Evolutionary conservation across 2,888 invertebrate genomes (phyloP), one percentile per base, ranked within the genome.

Genomic region (Ochlodes sylvanus): DNA sequence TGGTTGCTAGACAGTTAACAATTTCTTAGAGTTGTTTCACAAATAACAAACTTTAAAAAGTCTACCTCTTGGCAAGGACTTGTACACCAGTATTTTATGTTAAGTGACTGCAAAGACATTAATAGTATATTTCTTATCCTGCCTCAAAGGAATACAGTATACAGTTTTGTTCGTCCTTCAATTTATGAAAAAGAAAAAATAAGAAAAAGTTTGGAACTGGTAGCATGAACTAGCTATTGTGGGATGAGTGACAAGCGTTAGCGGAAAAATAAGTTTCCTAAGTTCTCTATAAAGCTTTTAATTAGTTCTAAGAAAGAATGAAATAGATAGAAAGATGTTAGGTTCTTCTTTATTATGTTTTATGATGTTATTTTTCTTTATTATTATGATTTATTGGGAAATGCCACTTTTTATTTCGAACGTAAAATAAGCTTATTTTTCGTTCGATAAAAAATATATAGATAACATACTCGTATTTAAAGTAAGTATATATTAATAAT

Each of bases 121-220:
- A 17, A 32, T 42, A 67, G 44, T 44, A 41, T 27, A 61, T 58
- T 61, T 17, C 52, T 67, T 44, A 3, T 19, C 60, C 27, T 60
- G n/a, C 7, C 66, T 21, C 34, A 19, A 54, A 42, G 7, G 34
- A 65, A 65, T 50, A 61, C 55, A 44, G 54, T 58, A 42, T 44
- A 57, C 15, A 32, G 27, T 65, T 58, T 65, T 52, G 17, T 57
- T 38, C 50, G 7, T 55, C 27, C 38, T 63, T 63, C 41, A 15
- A 58, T 66, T 58, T 67, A 15, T 55, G 17, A 27, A 44, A 69
- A 70, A 69, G 70, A 63, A 34, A 56, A 68, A 54, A 70, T 34
- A 56, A 60, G 14, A 60, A 63, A 54, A 67, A 71, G 73, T 73
- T 75, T 70, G 63, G 34, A 72, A 72, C 71, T 73, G 67, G 58